Evolutionary conservation across 2,797 vertebrate species (phyloP).

Genomic region (Falco biarmicus): DNA sequence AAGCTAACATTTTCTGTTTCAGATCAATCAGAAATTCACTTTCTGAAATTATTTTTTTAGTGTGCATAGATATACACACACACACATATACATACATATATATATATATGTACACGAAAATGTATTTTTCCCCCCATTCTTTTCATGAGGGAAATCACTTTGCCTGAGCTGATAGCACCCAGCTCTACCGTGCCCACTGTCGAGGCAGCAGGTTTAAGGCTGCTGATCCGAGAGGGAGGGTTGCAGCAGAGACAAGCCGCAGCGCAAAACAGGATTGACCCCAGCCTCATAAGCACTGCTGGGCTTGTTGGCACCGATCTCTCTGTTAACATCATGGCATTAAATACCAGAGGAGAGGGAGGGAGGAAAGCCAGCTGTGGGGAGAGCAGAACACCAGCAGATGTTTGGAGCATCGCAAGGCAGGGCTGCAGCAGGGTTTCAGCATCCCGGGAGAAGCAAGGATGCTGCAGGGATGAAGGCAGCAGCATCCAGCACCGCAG

Average conservation of each 20-base stretch:
- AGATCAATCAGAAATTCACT: neutral
- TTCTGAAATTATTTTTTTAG: neutral
- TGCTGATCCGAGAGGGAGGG: neutral
- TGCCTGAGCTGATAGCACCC: neutral
- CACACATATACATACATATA: neutral
- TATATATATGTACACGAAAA: neutral
- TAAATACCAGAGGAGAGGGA: neutral
- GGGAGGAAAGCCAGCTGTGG: fast-evolving
- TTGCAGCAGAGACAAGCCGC: neutral
- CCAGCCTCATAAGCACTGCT: neutral
- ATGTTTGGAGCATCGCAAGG: neutral
- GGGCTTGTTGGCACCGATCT: neutral
- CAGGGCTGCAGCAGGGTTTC: neutral
- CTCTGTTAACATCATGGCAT: neutral
- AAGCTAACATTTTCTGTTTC: neutral
- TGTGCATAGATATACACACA: neutral
- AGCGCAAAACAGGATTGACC: neutral
- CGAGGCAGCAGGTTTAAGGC: neutral
- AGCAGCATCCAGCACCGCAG: fast-evolving
- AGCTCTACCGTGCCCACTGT: fast-evolving
- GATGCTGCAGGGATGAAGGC: neutral
- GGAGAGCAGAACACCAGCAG: neutral
- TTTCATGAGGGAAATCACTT: neutral
- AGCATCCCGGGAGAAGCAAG: neutral
- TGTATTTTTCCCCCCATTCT: fast-evolving